phyloP scores from a whole-genome alignment of 1,140 invertebrate genomes.

The Drosophila erecta region DNA sequence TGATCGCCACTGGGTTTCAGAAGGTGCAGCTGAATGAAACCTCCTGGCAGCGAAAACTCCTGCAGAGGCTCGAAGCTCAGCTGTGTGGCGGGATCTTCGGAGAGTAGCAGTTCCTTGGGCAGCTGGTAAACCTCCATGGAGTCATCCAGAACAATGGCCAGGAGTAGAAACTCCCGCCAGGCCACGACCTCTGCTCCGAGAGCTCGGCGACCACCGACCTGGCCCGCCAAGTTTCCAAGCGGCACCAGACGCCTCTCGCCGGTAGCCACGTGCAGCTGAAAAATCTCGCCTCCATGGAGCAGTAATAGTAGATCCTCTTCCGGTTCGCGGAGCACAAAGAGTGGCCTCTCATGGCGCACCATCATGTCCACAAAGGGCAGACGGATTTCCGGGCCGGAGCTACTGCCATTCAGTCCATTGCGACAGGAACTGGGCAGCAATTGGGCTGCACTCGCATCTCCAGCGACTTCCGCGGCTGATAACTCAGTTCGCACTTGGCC shows the following conservation, averaged over 20 bases:
- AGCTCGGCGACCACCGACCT: conserved; percentile 13
- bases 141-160: conserved; percentile 62
- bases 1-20: conserved; percentile 53
- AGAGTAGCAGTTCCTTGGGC: conserved; percentile 29
- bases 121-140: conserved; percentile 72
- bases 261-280: conserved; percentile 54
- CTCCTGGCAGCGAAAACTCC: conserved; percentile 57
- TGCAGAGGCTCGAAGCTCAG: conserved; percentile 63
- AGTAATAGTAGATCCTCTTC: conserved; percentile 53
- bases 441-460: not conserved
- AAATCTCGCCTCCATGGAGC: conserved; percentile 67
- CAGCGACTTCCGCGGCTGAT: not conserved
- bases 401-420: conserved; percentile 43
- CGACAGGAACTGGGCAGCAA: conserved; percentile 57
- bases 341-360: conserved; percentile 43
- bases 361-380: conserved; percentile 76
- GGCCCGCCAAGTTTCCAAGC: conserved; percentile 54
- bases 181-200: conserved; percentile 51
- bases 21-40: conserved; percentile 59
- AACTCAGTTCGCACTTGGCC: not conserved
- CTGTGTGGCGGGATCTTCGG: conserved; percentile 23
- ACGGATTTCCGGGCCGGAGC: conserved; percentile 52
- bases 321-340: conserved; percentile 59
- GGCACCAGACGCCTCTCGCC: conserved; percentile 58
- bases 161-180: conserved; percentile 65